phyloP scores from a whole-genome alignment of 1,140 invertebrate species.

The Aculops lycopersici region DNA sequence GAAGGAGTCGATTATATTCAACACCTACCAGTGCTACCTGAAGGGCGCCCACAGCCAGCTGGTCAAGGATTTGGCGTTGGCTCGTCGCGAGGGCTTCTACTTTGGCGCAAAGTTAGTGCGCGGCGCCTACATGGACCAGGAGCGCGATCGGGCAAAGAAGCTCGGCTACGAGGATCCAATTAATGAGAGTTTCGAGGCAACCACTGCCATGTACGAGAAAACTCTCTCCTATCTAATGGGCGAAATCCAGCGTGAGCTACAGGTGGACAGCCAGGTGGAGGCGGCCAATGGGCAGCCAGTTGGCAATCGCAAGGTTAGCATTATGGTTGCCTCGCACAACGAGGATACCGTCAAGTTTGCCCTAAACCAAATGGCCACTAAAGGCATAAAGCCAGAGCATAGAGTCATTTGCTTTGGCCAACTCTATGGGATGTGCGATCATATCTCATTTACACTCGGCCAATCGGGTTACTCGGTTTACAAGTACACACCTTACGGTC shows the following conservation, averaged over 20 bases:
- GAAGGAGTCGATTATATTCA: conserved; percentile 59
- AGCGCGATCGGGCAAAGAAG: conserved; percentile 48
- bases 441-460: conserved; percentile 81
- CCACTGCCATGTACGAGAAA: conserved; percentile 63
- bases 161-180: conserved; percentile 81
- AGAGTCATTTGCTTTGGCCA: conserved; percentile 90
- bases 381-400: conserved; percentile 51
- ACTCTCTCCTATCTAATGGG: conserved; percentile 20
- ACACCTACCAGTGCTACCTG: conserved; percentile 97
- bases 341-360: conserved; percentile 82
- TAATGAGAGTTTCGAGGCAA: conserved; percentile 60
- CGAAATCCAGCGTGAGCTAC: too few relatives aligned
- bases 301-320: conserved; percentile 28
- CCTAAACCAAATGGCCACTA: conserved; percentile 63
- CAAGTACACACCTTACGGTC: conserved; percentile 93
- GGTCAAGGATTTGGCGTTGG: conserved; percentile 64
- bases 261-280: too few relatives aligned
- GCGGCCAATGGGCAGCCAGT: conserved; percentile 11
- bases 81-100: conserved; percentile 72
- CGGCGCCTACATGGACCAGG: conserved; percentile 91
- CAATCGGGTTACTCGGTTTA: conserved; percentile 93
- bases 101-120: conserved; percentile 92
- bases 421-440: conserved; percentile 90
- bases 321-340: conserved; percentile 94
- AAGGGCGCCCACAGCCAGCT: conserved; percentile 49